A percentile compares a stretch with the other conserved stretches of the same genome.
Conservation (phyloP, 2,797 vertebrate species). For the Clarias pachynema region DNA sequence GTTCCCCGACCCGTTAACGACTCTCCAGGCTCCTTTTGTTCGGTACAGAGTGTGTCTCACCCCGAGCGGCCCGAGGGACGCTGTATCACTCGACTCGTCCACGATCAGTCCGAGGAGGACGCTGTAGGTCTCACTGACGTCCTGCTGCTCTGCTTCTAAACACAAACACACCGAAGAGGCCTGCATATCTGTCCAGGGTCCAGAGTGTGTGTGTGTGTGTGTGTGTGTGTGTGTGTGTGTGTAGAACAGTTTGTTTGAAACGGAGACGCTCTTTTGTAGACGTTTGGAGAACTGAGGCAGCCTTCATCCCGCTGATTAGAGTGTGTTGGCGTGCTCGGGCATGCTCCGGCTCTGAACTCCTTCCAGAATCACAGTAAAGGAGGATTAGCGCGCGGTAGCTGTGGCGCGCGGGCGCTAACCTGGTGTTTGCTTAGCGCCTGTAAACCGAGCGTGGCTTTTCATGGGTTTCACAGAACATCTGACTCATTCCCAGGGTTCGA, state of each 20-base stretch:
- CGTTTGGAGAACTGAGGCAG: conserved; percentile 14
- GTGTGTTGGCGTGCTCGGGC: not conserved
- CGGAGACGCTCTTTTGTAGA: not conserved
- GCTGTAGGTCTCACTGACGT: conserved; percentile 42
- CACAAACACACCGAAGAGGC: conserved; percentile 10
- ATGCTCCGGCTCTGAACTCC: not conserved
- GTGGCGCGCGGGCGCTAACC: not conserved
- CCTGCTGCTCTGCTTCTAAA: not conserved
- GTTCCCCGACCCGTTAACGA: conserved; percentile 10
- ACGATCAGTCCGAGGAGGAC: conserved; percentile 45
- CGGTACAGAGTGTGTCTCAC: conserved; percentile 23
- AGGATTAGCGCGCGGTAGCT: not conserved
- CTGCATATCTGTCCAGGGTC: not conserved
- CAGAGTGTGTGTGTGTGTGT: conserved; percentile 16
- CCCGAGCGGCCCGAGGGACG: conserved; percentile 1
- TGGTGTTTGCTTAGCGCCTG: not conserved
- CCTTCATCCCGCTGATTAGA: conserved; percentile 2
- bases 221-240: not conserved
- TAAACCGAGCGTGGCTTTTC: not conserved
- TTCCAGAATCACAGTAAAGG: conserved; percentile 5
- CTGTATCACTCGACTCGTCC: conserved; percentile 41
- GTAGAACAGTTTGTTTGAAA: not conserved
- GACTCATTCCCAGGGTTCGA: not conserved
- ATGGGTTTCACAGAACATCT: not conserved
- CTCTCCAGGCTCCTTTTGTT: conserved; percentile 30